Base-by-base conservation (phyloP, 2,888 invertebrate genomes). In the Cordilura impudica region DNA sequence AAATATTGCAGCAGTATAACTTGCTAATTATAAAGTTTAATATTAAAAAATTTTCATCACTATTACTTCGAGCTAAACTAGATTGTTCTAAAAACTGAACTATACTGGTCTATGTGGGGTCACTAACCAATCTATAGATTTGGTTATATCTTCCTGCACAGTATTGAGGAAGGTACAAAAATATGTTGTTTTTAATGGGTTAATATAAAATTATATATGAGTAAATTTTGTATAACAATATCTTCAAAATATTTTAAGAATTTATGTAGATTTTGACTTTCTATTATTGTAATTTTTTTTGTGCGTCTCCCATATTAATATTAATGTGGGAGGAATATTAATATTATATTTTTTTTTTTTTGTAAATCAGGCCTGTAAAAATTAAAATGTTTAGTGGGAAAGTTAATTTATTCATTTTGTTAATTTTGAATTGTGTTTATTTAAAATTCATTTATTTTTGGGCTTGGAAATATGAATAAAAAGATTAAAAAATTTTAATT, bases 251-350 rank as follows among this genome's bases (percentile, higher is more conserved):
- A 72, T 63, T 72, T 63, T 58, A 63, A 73, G 67, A 78, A 78
- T 79, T 74, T 56, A 70, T 71, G 60, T 61, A 29, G 66, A 79
- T 75, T 69, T 58, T 75, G 56, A 79, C 70, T 79, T 79, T 79
- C 74, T 78, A 43, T 56, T 54, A 58, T 65, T 16, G 4, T 56
- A 2, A 4, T 56, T n/a, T 14, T 19, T 49, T 49, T 21, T n/a
- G 2, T 10, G 3, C 10, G 49, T 49, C 21, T 2, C 2, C 21
- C 10, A 21, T 4, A 21, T 49, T 49, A 21, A 12, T 21, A 4
- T 49, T 21, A 49, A 56, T 63, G 63, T 56, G 56, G 72, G 54
- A 54, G 71, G 12, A 23, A 35, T 23, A 45, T 19, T 6, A 56
- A 19, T 26, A 8, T 10, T 31, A 2, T 26, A 21, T 31, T 19